These are phyloP conservation scores for Pocota personata DNA, from an alignment of 2,888 invertebrate genomes.

Conservation along the genomic window DNA sequence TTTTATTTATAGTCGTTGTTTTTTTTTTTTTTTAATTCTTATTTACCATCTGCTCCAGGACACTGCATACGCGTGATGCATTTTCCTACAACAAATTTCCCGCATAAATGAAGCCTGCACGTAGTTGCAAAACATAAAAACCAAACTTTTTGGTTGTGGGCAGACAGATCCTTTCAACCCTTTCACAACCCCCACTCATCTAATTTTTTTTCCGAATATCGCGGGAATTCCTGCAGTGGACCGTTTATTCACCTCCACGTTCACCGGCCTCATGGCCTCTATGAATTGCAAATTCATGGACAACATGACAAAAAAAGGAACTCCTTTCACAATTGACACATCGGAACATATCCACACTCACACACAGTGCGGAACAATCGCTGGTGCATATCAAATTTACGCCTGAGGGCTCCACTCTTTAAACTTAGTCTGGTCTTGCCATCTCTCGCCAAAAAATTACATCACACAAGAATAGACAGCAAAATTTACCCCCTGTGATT, in stretches of 20 bases:
- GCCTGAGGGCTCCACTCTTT: slow-evolving; percentile 62
- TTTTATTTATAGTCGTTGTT: neutral
- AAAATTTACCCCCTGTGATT: slow-evolving; percentile 61
- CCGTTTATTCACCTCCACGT: slow-evolving; percentile 26
- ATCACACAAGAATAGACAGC: slow-evolving; percentile 66
- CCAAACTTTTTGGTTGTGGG: slow-evolving; percentile 12
- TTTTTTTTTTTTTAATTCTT: slow-evolving; percentile 6
- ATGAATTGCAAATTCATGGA: slow-evolving; percentile 54
- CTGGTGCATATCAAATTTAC: slow-evolving; percentile 61
- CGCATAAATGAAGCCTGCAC: slow-evolving; percentile 20
- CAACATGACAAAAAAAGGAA: slow-evolving; percentile 3
- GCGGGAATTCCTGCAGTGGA: slow-evolving; percentile 44
- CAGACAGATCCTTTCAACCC: slow-evolving; percentile 38
- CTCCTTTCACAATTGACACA: slow-evolving; percentile 66
- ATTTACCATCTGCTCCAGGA: slow-evolving; percentile 25
- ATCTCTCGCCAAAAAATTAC: slow-evolving; percentile 48
- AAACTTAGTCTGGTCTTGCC: slow-evolving; percentile 51
- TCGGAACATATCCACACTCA: slow-evolving; percentile 33
- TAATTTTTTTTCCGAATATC: slow-evolving; percentile 8
- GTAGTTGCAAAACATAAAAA: slow-evolving; percentile 24
- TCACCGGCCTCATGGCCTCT: slow-evolving; percentile 1
- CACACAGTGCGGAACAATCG: slow-evolving; percentile 35
- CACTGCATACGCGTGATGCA: slow-evolving; percentile 40
- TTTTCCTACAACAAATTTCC: slow-evolving; percentile 50
- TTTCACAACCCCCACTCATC: slow-evolving; percentile 8